Evolutionary conservation across 2,888 invertebrate genomes (phyloP).

Genomic region (Nomada ferruginata): DNA sequence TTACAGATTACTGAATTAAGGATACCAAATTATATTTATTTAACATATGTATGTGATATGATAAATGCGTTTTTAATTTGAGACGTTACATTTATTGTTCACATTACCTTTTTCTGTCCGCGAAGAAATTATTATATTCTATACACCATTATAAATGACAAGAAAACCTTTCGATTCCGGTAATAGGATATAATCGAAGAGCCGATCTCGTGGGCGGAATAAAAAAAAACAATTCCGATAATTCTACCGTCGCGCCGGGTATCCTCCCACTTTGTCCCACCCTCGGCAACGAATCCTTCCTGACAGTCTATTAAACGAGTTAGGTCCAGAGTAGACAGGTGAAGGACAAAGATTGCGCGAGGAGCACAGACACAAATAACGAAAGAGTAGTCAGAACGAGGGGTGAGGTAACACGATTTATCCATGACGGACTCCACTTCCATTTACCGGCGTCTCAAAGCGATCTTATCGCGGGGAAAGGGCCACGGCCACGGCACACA

Average conservation of each 20-base stretch:
- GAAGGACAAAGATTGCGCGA: slow-evolving; percentile 49
- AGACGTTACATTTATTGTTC: no score
- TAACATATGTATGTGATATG: no score
- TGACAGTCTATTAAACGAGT: slow-evolving; percentile 36
- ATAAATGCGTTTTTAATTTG: no score
- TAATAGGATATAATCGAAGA: no score
- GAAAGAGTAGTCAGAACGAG: slow-evolving; percentile 18
- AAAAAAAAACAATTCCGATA: slow-evolving; percentile 32
- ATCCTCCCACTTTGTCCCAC: neutral
- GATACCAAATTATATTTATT: no score
- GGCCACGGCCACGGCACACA: slow-evolving; percentile 32
- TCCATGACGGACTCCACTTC: slow-evolving; percentile 70
- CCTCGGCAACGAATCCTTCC: slow-evolving; percentile 18
- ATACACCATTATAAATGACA: no score
- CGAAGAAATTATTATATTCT: no score
- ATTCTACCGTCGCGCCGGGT: slow-evolving; percentile 29
- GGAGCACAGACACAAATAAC: slow-evolving; percentile 17
- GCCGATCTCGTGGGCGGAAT: neutral
- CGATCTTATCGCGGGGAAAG: slow-evolving; percentile 70
- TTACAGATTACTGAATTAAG: no score
- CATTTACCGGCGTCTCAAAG: slow-evolving; percentile 79
- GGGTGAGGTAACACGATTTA: slow-evolving; percentile 78
- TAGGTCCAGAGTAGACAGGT: slow-evolving; percentile 33
- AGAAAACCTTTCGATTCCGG: no score
- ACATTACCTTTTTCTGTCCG: no score